Percentiles rank a stretch among this genome's conserved stretches.
Evolutionary conservation across 2,888 invertebrate species (phyloP).

Genomic region (Caenorhabditis sulstoni): DNA sequence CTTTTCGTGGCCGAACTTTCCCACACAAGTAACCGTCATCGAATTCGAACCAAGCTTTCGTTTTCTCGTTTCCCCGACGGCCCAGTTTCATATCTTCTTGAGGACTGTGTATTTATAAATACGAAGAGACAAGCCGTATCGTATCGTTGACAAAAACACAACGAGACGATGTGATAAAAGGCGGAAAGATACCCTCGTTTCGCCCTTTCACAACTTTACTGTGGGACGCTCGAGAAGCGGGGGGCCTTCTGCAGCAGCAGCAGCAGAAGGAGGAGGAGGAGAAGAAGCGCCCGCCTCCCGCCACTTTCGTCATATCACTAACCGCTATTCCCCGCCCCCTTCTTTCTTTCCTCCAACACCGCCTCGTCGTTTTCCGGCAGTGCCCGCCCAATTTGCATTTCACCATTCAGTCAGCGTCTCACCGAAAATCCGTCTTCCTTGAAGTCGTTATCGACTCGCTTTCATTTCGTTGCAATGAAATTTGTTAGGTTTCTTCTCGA

Average conservation of each 20-base stretch:
- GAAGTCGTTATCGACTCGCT: neutral
- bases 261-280: too few species aligned
- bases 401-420: constrained; percentile 20
- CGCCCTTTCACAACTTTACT: constrained; percentile 8
- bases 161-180: neutral
- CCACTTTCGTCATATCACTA: constrained; percentile 42
- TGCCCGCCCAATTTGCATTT: constrained; percentile 54
- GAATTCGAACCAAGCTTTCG: too few species aligned
- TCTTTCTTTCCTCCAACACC: constrained; percentile 4
- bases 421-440: constrained; percentile 6
- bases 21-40: too few species aligned
- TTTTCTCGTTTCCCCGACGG: too few species aligned
- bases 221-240: neutral
- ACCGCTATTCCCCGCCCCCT: constrained; percentile 16
- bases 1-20: too few species aligned
- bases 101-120: constrained; percentile 31
- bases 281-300: constrained; percentile 3
- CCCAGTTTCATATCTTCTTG: constrained; percentile 3
- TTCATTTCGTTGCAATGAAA: constrained; percentile 34
- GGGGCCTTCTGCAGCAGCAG: too few species aligned
- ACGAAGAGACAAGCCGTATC: constrained; percentile 7
- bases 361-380: constrained; percentile 19
- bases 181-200: constrained; percentile 12
- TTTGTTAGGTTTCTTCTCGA: constrained; percentile 47
- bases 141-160: constrained; percentile 28